Percentiles rank a stretch among this genome's conserved stretches.
Conservation (phyloP, 2,888 invertebrate genomes). For the Calephelis perditalis region DNA sequence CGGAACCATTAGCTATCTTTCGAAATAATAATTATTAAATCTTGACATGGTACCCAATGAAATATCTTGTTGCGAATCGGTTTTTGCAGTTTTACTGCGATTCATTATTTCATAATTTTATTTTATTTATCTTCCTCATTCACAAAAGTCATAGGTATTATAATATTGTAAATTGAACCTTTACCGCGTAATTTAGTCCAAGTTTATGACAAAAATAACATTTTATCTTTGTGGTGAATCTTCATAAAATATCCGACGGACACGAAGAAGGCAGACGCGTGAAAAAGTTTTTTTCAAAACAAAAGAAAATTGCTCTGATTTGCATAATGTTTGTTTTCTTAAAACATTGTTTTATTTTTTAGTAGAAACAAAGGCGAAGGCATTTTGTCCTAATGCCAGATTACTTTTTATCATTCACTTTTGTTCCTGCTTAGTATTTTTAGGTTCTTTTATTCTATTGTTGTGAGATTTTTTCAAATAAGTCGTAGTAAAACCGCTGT, state of each 20-base stretch:
- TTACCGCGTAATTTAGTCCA: too few relatives aligned
- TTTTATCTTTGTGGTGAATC: slow-evolving; percentile 6
- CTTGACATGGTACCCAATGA: too few relatives aligned
- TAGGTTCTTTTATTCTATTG: slow-evolving; percentile 16
- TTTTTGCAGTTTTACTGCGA: too few relatives aligned
- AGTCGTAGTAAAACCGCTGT: background rate
- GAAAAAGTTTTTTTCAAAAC: slow-evolving; percentile 26
- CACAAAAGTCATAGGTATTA: too few relatives aligned
- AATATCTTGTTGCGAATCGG: too few relatives aligned
- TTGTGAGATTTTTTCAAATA: slow-evolving; percentile 12
- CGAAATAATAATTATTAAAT: too few relatives aligned
- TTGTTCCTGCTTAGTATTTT: slow-evolving; percentile 20
- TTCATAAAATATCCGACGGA: background rate
- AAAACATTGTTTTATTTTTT: slow-evolving; percentile 38
- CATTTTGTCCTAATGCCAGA: slow-evolving; percentile 19
- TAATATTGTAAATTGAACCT: too few relatives aligned
- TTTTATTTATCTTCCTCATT: too few relatives aligned
- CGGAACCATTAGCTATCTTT: too few relatives aligned
- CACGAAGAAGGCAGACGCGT: slow-evolving; percentile 2
- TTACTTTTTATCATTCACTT: slow-evolving; percentile 25
- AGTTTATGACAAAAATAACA: background rate
- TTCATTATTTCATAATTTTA: too few relatives aligned
- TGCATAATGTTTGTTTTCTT: slow-evolving; percentile 39
- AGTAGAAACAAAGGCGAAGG: slow-evolving; percentile 22
- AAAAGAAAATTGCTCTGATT: slow-evolving; percentile 36